Base-by-base conservation (phyloP, 37 sponge, comb jelly and placozoan genomes). In the Agelas oroides region DNA sequence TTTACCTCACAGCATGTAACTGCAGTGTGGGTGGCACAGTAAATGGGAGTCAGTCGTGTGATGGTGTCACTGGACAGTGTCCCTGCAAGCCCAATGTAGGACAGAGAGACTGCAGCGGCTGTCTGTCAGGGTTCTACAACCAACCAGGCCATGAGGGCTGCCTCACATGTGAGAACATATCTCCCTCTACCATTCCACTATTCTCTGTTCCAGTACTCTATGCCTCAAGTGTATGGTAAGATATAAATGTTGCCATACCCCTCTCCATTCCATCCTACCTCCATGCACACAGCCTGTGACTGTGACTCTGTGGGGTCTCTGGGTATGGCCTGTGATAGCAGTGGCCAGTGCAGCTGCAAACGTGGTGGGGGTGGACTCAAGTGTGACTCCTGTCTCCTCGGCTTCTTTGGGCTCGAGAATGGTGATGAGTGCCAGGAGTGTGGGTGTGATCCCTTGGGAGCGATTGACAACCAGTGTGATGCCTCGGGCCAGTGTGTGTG, bases 311-410 rank as follows among this genome's bases (percentile, higher is more conserved):
- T 62, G 34, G 89, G 89, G 0, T 81, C 83, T 5, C 30, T 69
- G 41, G 53, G 19, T 2, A 17, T 11, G 12, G 28, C 37, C 34
- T 72, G 81, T 63, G 65, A 68, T 24, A 54, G 36, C 6, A 46
- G 46, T 17, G 90, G 90, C 2, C 37, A 78, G 27, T 90, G 90
- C 32, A 14, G 62, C n/a, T 90, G 91, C 71, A 73, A 75, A 58
- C 60, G 65, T 36, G 90, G 87, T 76, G 90, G 89, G 3, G 80
- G 75, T 66, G 90, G 85, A 5, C 28, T 32, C 5, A 79, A 57
- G 62, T 94, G 94, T 80, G 56, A 40, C 38, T 76, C 31, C 32
- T 94, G 94, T 65, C 33, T 76, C 28, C 73, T 73, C 0, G 78
- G 73, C 19, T 75, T 65, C 77, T 84, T 70, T 59, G 65, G 65